These are phyloP conservation scores for Nomia melanderi DNA, from an alignment of 1,140 invertebrate genomes.

Conservation along the genomic window DNA sequence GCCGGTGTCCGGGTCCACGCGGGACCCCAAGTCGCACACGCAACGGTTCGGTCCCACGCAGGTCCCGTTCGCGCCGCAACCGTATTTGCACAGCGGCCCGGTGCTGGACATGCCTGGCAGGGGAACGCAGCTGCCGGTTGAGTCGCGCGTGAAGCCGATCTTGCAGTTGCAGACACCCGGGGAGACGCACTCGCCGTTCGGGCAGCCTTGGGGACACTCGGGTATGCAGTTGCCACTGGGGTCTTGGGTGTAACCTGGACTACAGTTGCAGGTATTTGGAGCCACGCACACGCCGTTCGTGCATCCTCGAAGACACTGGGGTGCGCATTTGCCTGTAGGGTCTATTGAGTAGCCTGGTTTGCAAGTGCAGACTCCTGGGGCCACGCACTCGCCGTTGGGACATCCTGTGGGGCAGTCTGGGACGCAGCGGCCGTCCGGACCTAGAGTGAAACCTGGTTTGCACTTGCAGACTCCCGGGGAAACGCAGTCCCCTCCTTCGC, in stretches of 20 bases:
- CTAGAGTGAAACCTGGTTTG: slow-evolving; percentile 55
- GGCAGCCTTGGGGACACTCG: slow-evolving; percentile 26
- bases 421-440: slow-evolving; percentile 40
- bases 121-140: slow-evolving; percentile 21
- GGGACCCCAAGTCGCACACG: slow-evolving; percentile 64
- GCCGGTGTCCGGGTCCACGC: slow-evolving; percentile 38
- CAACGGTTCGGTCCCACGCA: slow-evolving; percentile 78
- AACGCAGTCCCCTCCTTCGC: slow-evolving; percentile 66
- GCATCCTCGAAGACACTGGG: slow-evolving; percentile 33
- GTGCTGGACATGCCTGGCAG: slow-evolving; percentile 51
- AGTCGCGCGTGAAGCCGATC: slow-evolving; percentile 25
- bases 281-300: slow-evolving; percentile 27
- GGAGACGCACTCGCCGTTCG: slow-evolving; percentile 34
- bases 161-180: slow-evolving; percentile 36
- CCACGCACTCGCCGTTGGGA: slow-evolving; percentile 24
- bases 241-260: slow-evolving; percentile 22
- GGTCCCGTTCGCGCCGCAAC: slow-evolving; percentile 53
- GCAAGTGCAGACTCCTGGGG: slow-evolving; percentile 29
- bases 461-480: slow-evolving; percentile 69
- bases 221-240: slow-evolving; percentile 7
- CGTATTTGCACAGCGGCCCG: slow-evolving; percentile 15
- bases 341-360: slow-evolving; percentile 21
- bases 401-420: slow-evolving; percentile 27
- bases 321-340: slow-evolving; percentile 3
- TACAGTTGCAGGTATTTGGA: slow-evolving; percentile 36